Evolutionary conservation across 2,113 vertebrate genomes (phyloP).

Genomic region (Amphiprion ocellaris): DNA sequence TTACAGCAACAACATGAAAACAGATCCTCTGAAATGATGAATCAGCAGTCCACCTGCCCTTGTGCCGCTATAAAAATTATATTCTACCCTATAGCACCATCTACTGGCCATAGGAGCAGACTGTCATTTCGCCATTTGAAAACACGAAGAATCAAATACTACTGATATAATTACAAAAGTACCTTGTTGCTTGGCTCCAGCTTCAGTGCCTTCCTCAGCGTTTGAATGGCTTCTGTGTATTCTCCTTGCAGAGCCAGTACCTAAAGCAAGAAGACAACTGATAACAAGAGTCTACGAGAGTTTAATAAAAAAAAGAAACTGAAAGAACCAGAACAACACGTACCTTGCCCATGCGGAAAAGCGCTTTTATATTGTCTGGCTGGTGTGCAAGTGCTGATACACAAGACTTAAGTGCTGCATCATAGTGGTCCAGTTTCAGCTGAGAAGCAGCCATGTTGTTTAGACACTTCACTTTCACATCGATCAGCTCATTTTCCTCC

Average conservation of each 20-base stretch:
- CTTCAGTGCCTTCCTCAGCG: constrained; percentile 91
- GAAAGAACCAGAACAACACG: not conserved
- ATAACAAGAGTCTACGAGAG: not conserved
- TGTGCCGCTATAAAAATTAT: constrained; percentile 22
- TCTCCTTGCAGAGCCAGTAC: constrained; percentile 94
- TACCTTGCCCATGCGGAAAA: constrained; percentile 98
- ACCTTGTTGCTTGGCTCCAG: constrained; percentile 98
- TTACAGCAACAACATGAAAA: constrained; percentile 81
- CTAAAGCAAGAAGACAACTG: constrained; percentile 71
- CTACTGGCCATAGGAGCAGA: constrained; percentile 45
- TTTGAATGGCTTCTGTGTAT: constrained; percentile 92
- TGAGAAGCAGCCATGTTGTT: constrained; percentile 98
- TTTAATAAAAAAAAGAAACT: not conserved
- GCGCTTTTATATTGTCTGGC: constrained; percentile 95
- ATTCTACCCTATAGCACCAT: constrained; percentile 37
- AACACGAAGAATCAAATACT: not conserved
- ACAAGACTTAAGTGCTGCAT: constrained; percentile 93
- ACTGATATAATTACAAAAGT: not conserved
- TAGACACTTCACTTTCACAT: constrained; percentile 95
- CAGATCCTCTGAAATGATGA: constrained; percentile 76
- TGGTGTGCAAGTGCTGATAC: constrained; percentile 90
- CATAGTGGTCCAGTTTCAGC: constrained; percentile 95
- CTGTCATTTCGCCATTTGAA: not conserved
- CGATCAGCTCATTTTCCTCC: constrained; percentile 91
- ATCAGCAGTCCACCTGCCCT: constrained; percentile 60